Percentiles rank a stretch among this genome's conserved stretches.
phyloP scores from a whole-genome alignment of 2,113 vertebrate genomes.

The Dipodomys spectabilis region DNA sequence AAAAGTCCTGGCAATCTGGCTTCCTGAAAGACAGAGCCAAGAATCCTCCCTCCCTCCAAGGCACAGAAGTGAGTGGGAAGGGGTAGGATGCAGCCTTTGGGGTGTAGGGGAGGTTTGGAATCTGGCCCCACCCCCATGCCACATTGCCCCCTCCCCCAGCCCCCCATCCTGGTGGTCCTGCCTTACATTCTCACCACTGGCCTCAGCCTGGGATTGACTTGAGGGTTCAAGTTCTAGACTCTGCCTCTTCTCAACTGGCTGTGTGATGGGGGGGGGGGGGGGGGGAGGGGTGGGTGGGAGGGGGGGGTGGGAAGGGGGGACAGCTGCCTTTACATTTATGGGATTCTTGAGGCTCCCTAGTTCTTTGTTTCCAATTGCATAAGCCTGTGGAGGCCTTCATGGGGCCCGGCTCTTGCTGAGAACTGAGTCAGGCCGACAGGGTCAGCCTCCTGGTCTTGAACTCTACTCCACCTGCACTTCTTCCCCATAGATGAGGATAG shows the following conservation, averaged over 20 bases:
- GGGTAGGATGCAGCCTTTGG: not conserved
- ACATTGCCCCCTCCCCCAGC: not conserved
- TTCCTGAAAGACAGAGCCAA: not conserved
- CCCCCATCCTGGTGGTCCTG: too few relatives aligned
- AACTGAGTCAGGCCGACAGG: not conserved
- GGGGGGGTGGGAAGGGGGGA: too few relatives aligned
- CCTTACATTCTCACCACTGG: too few relatives aligned
- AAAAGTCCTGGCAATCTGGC: not conserved
- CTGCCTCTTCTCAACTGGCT: not conserved
- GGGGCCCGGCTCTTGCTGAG: not conserved
- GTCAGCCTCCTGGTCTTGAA: not conserved
- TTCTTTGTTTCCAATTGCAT: not conserved
- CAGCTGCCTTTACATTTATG: not conserved
- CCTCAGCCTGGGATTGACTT: not conserved
- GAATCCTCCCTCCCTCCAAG: not conserved
- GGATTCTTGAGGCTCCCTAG: not conserved
- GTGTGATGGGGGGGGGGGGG: not conserved
- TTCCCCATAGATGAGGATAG: not conserved
- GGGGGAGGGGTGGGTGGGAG: too few relatives aligned
- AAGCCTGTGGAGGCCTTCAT: fast-evolving
- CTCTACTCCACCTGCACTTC: fast-evolving
- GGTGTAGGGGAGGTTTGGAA: too few relatives aligned
- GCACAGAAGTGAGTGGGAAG: too few relatives aligned
- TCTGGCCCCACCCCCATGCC: not conserved
- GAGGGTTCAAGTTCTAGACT: too few relatives aligned